These are phyloP conservation scores for Myopa testacea DNA, from an alignment of 2,888 invertebrate genomes.

Conservation along the genomic window DNA sequence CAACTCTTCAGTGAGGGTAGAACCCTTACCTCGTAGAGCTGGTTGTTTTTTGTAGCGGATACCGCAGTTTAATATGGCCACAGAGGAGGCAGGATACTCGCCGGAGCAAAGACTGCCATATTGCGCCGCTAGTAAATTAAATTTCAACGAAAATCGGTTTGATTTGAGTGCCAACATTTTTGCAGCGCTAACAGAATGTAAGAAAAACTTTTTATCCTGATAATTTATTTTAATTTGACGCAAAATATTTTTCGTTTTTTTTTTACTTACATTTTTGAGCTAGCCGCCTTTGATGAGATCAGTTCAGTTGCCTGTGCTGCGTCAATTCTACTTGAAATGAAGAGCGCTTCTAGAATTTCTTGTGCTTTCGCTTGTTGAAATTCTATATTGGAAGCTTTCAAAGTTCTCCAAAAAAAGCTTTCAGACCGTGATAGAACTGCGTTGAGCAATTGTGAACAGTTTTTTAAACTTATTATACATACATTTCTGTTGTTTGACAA, in stretches of 20 bases:
- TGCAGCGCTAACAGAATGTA: background rate
- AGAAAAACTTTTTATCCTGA: background rate
- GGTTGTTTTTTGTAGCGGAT: background rate
- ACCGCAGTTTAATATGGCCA: background rate
- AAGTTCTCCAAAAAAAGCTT: background rate
- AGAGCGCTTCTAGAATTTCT: background rate
- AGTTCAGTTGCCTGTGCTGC: slow-evolving; percentile 1
- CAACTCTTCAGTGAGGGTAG: no score
- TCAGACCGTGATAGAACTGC: background rate
- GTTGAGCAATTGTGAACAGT: background rate
- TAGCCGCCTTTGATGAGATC: slow-evolving; percentile 33
- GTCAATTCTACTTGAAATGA: background rate
- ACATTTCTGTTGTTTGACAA: background rate
- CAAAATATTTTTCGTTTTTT: slow-evolving; percentile 15
- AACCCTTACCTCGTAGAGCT: background rate
- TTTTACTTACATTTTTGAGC: slow-evolving; percentile 18
- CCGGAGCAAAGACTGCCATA: background rate
- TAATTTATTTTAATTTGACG: slow-evolving; percentile 11
- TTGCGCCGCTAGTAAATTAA: slow-evolving; percentile 25
- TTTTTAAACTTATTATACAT: background rate
- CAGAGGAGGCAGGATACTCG: background rate
- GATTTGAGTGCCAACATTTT: slow-evolving; percentile 41
- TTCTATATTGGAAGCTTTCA: background rate
- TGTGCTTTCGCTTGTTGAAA: slow-evolving; percentile 3
- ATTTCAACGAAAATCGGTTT: slow-evolving; percentile 27